Base-by-base conservation (phyloP, 2,113 vertebrate genomes). In the Crypturellus undulatus region DNA sequence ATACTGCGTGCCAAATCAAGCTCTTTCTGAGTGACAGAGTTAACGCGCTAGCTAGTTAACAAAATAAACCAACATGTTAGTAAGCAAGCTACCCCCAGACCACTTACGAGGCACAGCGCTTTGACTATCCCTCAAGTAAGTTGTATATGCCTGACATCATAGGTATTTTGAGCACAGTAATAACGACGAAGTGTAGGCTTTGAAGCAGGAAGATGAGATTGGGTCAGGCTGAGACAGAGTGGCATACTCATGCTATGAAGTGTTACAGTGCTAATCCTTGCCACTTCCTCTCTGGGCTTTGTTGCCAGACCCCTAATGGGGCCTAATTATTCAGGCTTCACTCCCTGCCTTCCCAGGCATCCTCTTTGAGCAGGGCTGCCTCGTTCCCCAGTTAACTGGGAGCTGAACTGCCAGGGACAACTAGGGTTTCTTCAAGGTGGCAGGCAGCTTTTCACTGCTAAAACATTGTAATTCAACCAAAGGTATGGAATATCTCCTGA, bases 191-290 rank as follows among this genome's bases (percentile, higher is more conserved):
- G 76, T 45, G 32, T 47, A 69, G 47, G 32, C 14, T 84, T 81
- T 86, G 42, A 0, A 43, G 56, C 43, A 58, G 60, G 58, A 60
- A 65, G 79, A 75, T 68, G 38, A 19, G 18, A 87, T 79, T 60
- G 83, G 58, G 40, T 75, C 86, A 52, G 78, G 9, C 19, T 80
- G 56, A 80, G 52, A 84, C 62, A 47, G 21, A 60, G 84, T 85
- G 42, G 32, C 88, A 60, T 47, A n/a, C 38, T 89, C 51, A 78
- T 80, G 79, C 22, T 93, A 8, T 88, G n/a, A 63, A 81, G 65
- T 51, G 36, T 81, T 93, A 65, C 1, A 73, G n/a, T 84, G 77
- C 77, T 97, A 94, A 96, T 93, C 90, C 85, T 92, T 96, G 95
- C 81, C 84, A 90, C 76, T 94, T 89, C 65, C 51, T 84, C 70